Conservation (phyloP, 2,888 invertebrate genomes). For the Lithophane leautieri region DNA sequence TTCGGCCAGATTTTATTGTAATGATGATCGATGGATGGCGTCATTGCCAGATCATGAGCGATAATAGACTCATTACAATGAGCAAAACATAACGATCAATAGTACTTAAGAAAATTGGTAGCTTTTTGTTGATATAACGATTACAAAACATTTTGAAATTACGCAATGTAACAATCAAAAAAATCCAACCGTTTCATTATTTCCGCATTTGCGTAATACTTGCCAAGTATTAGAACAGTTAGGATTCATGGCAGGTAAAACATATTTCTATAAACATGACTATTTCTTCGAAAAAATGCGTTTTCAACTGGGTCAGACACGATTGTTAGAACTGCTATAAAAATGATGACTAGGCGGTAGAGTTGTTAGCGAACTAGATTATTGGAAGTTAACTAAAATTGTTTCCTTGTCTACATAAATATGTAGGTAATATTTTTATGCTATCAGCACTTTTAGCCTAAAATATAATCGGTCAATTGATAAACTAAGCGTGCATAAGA, state of each 20-base stretch:
- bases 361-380: constrained; percentile 14
- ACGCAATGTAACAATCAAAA: neutral
- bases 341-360: constrained; percentile 45
- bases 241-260: constrained; percentile 10
- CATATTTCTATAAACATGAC: constrained; percentile 4
- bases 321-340: constrained; percentile 29
- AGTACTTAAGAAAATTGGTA: constrained; percentile 23
- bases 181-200: neutral
- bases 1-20: neutral
- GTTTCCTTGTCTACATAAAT: constrained; percentile 24
- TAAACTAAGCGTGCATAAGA: neutral
- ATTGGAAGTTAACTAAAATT: constrained; percentile 15
- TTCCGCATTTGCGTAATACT: constrained; percentile 9
- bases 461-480: neutral
- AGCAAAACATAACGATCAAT: constrained; percentile 38
- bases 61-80: constrained; percentile 35
- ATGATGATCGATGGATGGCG: constrained; percentile 19
- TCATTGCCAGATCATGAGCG: constrained; percentile 41
- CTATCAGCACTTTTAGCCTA: neutral
- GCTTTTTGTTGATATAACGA: constrained; percentile 33
- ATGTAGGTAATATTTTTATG: neutral
- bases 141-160: neutral
- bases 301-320: constrained; percentile 31
- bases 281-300: constrained; percentile 23
- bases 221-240: neutral